Conservation (phyloP, 1,140 invertebrate genomes). For the Mercenaria mercenaria region DNA sequence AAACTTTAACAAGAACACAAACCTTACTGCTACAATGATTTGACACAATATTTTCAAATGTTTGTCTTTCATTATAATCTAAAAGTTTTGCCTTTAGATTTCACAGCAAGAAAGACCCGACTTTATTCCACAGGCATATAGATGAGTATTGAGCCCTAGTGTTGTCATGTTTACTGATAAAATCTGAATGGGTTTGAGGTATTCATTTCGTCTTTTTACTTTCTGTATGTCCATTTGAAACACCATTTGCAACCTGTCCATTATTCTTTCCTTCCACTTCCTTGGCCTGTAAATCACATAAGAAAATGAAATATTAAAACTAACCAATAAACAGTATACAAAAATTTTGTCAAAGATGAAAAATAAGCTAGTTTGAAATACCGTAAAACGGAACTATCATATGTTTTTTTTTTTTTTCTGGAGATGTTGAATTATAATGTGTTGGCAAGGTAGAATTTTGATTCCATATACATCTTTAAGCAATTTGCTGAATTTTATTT, state of each 20-base stretch:
- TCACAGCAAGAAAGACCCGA: no score
- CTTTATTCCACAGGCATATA: not conserved
- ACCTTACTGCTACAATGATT: no score
- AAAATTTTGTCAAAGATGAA: not conserved
- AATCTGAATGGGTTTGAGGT: not conserved
- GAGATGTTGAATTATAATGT: no score
- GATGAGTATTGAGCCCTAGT: not conserved
- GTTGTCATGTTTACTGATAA: not conserved
- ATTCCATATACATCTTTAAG: no score
- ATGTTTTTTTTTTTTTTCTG: no score
- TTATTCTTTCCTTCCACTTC: constrained; percentile 16
- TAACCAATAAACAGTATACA: not conserved
- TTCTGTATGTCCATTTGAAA: constrained; percentile 61
- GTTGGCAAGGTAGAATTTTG: no score
- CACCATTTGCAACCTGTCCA: constrained; percentile 47
- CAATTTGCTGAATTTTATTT: no score
- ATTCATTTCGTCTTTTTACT: constrained; percentile 61
- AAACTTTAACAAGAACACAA: no score
- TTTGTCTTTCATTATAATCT: no score
- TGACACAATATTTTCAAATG: no score
- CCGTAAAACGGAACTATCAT: no score
- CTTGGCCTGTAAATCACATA: constrained; percentile 49
- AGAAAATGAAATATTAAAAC: constrained; percentile 1
- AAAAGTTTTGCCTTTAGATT: no score
- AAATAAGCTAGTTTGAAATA: not conserved